Percentiles rank a stretch among this genome's conserved stretches.
These are phyloP conservation scores for Dipodomys spectabilis DNA, from an alignment of 2,113 vertebrate species.

Conservation along the genomic window DNA sequence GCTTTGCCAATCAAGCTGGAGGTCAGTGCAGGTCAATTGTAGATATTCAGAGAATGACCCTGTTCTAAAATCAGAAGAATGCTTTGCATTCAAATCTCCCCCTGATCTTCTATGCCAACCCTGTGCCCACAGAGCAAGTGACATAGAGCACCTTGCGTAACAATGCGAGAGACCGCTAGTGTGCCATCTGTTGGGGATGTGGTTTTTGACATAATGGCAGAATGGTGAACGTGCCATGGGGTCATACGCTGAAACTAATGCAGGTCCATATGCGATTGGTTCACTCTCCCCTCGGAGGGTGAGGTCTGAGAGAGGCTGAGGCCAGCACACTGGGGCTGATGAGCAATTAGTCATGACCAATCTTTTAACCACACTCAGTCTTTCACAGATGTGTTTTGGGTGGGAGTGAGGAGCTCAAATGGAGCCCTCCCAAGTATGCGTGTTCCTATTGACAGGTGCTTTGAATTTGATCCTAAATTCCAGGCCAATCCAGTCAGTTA, in stretches of 20 bases:
- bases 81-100: slow-evolving; percentile 37
- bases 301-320: slow-evolving; percentile 70
- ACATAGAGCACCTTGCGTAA: neutral
- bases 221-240: slow-evolving; percentile 31
- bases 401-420: neutral
- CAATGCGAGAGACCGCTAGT: slow-evolving; percentile 28
- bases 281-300: slow-evolving; percentile 62
- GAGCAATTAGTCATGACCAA: slow-evolving; percentile 40
- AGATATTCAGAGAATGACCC: neutral
- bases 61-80: neutral
- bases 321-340: slow-evolving; percentile 74
- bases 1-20: neutral
- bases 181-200: neutral
- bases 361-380: slow-evolving; percentile 48
- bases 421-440: neutral
- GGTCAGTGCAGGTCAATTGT: neutral
- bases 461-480: neutral
- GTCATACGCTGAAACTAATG: slow-evolving; percentile 80
- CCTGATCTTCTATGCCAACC: neutral
- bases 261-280: slow-evolving; percentile 65
- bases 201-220: slow-evolving; percentile 55
- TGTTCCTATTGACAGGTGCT: neutral
- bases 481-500: neutral
- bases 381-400: slow-evolving; percentile 32
- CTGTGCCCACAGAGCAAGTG: neutral